These are phyloP conservation scores for Microtus richardsoni DNA, from an alignment of 2,113 vertebrate genomes.

Conservation along the genomic window DNA sequence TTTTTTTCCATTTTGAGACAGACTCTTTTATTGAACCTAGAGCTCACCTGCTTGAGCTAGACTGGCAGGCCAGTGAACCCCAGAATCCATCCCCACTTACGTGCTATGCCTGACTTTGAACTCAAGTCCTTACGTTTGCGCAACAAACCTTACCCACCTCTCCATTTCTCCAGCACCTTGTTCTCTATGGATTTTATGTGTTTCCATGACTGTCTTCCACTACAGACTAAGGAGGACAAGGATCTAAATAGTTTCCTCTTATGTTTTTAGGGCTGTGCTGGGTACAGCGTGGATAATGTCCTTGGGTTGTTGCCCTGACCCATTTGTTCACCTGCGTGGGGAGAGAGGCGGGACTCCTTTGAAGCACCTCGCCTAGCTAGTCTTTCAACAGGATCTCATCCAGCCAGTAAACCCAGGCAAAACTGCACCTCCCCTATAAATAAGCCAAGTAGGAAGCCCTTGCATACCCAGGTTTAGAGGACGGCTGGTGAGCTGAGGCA, in stretches of 20 bases:
- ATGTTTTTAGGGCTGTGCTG: background rate
- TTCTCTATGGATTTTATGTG: background rate
- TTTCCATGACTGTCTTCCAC: background rate
- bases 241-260: background rate
- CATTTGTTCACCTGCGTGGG: background rate
- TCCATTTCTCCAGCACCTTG: background rate
- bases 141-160: background rate
- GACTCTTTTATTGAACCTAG: background rate
- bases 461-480: background rate
- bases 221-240: background rate
- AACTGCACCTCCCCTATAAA: background rate
- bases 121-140: background rate
- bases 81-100: background rate
- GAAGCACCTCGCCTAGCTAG: background rate
- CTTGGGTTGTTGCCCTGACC: background rate
- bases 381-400: background rate
- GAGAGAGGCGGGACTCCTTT: background rate
- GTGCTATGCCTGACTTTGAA: background rate
- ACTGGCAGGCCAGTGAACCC: background rate
- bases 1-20: background rate
- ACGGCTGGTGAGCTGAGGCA: background rate
- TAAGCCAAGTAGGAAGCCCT: background rate
- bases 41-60: background rate
- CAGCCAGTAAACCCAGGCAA: background rate
- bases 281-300: background rate